Conservation (phyloP, 2,113 vertebrate genomes). For the Pluvialis apricaria region DNA sequence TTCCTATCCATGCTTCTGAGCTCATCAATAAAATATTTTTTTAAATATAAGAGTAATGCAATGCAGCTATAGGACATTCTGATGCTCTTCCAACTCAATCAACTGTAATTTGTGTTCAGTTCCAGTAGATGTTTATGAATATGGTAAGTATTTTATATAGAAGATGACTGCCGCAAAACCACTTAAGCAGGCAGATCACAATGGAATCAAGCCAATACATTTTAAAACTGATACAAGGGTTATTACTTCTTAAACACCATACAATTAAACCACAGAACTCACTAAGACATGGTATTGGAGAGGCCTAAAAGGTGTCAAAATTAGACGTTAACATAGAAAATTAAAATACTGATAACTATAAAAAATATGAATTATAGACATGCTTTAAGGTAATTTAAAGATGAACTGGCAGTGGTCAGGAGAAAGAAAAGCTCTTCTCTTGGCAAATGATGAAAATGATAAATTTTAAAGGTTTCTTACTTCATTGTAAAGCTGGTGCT, state of each 20-base stretch:
- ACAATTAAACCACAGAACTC: background rate
- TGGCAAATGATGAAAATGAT: background rate
- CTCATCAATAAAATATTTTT: background rate
- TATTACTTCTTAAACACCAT: background rate
- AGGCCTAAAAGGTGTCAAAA: background rate
- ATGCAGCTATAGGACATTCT: background rate
- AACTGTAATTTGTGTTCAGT: background rate
- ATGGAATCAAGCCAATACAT: background rate
- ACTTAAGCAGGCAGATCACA: background rate
- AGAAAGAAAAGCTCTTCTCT: background rate
- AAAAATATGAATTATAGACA: background rate
- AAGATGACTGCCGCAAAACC: background rate
- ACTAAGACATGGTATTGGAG: background rate
- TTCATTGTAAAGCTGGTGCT: background rate
- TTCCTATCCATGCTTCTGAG: background rate
- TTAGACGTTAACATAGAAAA: background rate
- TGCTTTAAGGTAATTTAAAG: background rate
- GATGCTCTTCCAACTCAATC: background rate
- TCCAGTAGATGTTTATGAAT: background rate
- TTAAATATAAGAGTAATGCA: background rate
- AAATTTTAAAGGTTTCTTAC: background rate
- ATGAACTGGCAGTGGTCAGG: background rate
- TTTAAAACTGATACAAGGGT: background rate
- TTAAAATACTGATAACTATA: background rate
- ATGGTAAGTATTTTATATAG: background rate